These are phyloP conservation scores for Julus scandinavius DNA, from an alignment of 2,888 invertebrate species.

Conservation along the genomic window DNA sequence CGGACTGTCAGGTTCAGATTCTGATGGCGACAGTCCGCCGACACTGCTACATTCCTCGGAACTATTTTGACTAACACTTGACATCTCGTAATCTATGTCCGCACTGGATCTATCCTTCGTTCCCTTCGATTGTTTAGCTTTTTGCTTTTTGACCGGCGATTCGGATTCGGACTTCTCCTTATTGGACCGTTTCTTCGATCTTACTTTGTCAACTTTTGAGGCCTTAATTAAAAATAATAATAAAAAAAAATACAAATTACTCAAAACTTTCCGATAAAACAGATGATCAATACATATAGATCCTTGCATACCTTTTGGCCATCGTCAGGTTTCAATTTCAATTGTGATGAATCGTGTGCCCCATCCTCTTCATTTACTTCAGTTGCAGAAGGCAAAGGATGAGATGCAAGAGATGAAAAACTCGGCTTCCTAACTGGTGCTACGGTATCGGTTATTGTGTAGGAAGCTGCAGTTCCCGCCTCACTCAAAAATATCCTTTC, in stretches of 20 bases:
- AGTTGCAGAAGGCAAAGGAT: slow-evolving; percentile 49
- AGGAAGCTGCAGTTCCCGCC: neutral
- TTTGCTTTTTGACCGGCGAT: slow-evolving; percentile 28
- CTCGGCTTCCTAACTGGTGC: neutral
- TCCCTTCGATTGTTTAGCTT: slow-evolving; percentile 48
- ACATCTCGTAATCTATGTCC: neutral
- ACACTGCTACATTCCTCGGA: slow-evolving; percentile 44
- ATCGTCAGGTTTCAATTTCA: slow-evolving; percentile 54
- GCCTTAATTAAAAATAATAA: neutral
- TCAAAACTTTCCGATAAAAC: neutral
- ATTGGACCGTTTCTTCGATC: slow-evolving; percentile 1
- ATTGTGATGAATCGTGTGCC: neutral
- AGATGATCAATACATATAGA: neutral
- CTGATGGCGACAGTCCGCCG: slow-evolving; percentile 52
- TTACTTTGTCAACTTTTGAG: slow-evolving; percentile 4
- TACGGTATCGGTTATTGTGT: neutral
- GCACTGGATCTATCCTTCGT: slow-evolving; percentile 33
- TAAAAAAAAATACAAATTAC: neutral
- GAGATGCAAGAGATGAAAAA: neutral
- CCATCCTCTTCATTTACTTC: slow-evolving; percentile 50
- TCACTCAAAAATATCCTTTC: slow-evolving; percentile 67
- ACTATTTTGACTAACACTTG: slow-evolving; percentile 31
- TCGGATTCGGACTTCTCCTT: slow-evolving; percentile 28
- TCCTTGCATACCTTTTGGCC: slow-evolving; percentile 49
- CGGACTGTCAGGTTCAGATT: slow-evolving; percentile 58